Base-by-base conservation (phyloP, 2,113 vertebrate species). In the Prunella fulvescens region DNA sequence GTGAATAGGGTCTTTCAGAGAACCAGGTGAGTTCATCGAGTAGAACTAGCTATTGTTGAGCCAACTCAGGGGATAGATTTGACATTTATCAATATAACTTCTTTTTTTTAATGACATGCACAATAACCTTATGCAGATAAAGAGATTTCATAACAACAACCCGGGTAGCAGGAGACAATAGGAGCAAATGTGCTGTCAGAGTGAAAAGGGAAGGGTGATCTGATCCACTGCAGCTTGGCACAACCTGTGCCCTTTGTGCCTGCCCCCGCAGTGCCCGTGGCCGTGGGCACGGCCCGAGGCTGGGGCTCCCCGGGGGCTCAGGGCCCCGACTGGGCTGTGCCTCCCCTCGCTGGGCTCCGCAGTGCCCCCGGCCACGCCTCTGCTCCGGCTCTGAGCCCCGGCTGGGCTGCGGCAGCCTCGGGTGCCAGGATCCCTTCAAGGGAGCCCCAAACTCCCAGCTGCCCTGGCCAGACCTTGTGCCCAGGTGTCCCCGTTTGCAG, bases 1-100 rank as follows among this genome's bases (percentile, higher is more conserved):
- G 96, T 99, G 99, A 99, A 99, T 99, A 98, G 98, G 98, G 98
- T 98, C 98, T 97, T 97, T 98, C 98, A 98, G 98, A 98, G 98
- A 98, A 98, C 98, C 98, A 99, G 98, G 98, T 98, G 97, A 95
- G 98, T 98, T 98, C 96, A 96, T 97, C 97, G 90, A 76, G 92
- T 95, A 92, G 95, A 97, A 97, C 98, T 93, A 85, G 94, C 96
- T 97, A 97, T 98, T 98, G 98, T 98, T 91, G 93, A 95, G 88
- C 95, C 95, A 95, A 96, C 96, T 97, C 77, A 94, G 96, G 82
- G 95, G 95, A 95, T 96, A 96, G 97, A 82, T 92, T 96, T 93
- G 94, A 95, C 96, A 94, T 97, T 97, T 97, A 97, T 95, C 92
- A 94, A 97, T 94, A 93, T 94, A 97, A 95, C 76, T 96, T 95